Base-by-base conservation (phyloP, 1,140 invertebrate species). In the Agrypnia vestita region DNA sequence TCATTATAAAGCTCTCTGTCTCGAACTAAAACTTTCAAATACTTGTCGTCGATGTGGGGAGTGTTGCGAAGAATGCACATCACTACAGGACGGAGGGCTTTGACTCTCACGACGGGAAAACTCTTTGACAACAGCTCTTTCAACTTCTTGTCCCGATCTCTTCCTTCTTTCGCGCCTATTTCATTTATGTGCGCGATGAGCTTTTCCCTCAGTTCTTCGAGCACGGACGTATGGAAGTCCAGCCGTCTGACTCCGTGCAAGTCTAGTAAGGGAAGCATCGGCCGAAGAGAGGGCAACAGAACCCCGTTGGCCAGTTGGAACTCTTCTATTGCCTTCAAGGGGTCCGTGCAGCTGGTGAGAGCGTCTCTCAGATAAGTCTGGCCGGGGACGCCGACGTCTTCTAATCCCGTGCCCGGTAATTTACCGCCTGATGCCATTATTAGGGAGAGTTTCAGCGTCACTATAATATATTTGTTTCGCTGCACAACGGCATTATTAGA, bases 221-320 rank as follows among this genome's bases (percentile, higher is more conserved):
- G 91, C 4, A 99, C 96, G 0, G 97, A 97, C 46, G 94, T 95
- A 87, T 99, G 97, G 88, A 99, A 99, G 88, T 99, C 97, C 9
- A 98, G 87, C 75, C 98, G 89, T 49, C 95, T 92, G 0, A 99
- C 95, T 9, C 96, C 97, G 88, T 99, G 97, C 6, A 99, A 90
- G 88, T 99, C 98, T 6, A 99, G 89, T 17, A 99, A 89, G 9
- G 97, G 97, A 53, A 99, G 87, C 94, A 99, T 98, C 35, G 97
- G 97, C 64, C 96, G 89, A 46, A 99, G 88, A 0, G 97, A 98
- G 0, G 97, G 97, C 49, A 99, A 88, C 49, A 98, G 88, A 83
- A 99, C 97, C 53, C 97, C 97, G 93, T 98, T 98, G 88, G 97
- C 95, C 43, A 96, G 94, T 91, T 99, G 98, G 91, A 99, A 99